phyloP scores from a whole-genome alignment of 2,797 vertebrate species.

The Anabacerthia variegaticeps region DNA sequence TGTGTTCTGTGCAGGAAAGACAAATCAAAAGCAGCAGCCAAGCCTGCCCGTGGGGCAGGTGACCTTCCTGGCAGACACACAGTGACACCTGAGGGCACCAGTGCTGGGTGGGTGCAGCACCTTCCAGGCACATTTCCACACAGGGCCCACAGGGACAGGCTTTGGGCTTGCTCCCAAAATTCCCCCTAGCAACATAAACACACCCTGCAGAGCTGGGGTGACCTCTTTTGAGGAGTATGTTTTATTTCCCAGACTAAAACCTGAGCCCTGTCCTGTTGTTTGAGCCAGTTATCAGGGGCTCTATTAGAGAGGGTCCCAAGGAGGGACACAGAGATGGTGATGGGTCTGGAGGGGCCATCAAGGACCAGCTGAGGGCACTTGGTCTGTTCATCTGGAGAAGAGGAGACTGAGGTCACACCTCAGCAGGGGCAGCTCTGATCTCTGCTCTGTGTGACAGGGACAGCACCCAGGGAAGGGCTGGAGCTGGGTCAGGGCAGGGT shows the following conservation, averaged over 20 bases:
- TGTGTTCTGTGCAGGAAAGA: not conserved
- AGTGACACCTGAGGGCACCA: fast-evolving
- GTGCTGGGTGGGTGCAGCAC: not conserved
- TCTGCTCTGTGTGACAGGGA: not conserved
- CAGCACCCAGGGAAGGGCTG: not conserved
- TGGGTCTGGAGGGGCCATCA: not conserved
- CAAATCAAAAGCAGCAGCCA: not conserved
- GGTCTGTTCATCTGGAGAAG: not conserved
- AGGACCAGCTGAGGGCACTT: not conserved
- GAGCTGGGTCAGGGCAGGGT: not conserved
- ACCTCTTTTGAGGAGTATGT: not conserved
- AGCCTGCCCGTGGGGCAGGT: not conserved
- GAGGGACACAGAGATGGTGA: not conserved
- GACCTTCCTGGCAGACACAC: not conserved
- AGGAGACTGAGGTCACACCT: not conserved
- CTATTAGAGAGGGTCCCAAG: not conserved
- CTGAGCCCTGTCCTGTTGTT: not conserved
- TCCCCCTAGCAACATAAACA: not conserved
- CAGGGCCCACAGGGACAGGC: fast-evolving
- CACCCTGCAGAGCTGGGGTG: too few relatives aligned
- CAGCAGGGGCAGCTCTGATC: too few relatives aligned
- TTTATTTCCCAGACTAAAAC: too few relatives aligned
- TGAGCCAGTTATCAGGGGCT: fast-evolving
- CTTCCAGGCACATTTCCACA: not conserved
- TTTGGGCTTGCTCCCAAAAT: fast-evolving